These are phyloP conservation scores for Oxyteleia sp. DNA, from an alignment of 2,888 invertebrate species.

Conservation along the genomic window DNA sequence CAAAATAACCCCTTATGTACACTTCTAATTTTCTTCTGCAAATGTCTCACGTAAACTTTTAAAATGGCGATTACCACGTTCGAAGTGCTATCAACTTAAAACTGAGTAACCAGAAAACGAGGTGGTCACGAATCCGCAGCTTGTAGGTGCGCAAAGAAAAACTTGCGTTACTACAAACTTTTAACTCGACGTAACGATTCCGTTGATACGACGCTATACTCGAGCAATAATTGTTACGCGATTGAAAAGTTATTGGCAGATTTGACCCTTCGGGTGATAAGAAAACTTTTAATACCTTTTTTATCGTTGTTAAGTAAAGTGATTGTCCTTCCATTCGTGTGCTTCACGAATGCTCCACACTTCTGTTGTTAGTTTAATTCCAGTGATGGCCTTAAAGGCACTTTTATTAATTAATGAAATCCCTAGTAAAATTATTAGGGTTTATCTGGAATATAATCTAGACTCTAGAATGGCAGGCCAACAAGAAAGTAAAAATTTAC, in stretches of 20 bases:
- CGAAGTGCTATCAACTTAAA: constrained; percentile 37
- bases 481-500: no score
- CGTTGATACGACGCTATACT: constrained; percentile 12
- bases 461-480: no score
- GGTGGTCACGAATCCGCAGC: constrained; percentile 39
- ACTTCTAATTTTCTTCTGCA: constrained; percentile 16
- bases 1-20: constrained; percentile 28
- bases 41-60: constrained; percentile 50
- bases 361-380: no score
- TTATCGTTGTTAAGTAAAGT: constrained; percentile 1
- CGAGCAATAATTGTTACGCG: constrained; percentile 30
- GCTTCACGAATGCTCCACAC: no score
- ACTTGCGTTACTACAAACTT: constrained; percentile 29
- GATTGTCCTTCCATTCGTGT: background rate
- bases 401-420: no score
- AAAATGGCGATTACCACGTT: constrained; percentile 52
- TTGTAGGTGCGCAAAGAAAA: constrained; percentile 32
- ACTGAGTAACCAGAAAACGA: constrained; percentile 50
- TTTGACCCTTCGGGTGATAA: constrained; percentile 2
- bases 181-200: constrained; percentile 25
- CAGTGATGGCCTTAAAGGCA: no score
- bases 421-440: no score
- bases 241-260: constrained; percentile 48
- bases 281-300: constrained; percentile 22
- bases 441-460: no score